A percentile compares a stretch with the other conserved stretches of the same genome.
Evolutionary conservation across 2,113 vertebrate genomes (phyloP).

Genomic region (human): GRCh38 chr11:22469001-22469500

Average conservation of each 20-base stretch:
- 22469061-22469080: background rate
- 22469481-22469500: background rate
- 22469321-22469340: background rate
- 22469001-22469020: background rate
- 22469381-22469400: background rate
- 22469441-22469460: background rate
- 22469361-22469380: background rate
- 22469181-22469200: background rate
- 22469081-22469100: background rate
- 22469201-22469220: background rate
- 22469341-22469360: background rate
- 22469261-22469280: background rate
- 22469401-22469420: background rate
- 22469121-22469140: background rate
- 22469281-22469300: background rate
- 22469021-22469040: background rate
- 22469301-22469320: background rate
- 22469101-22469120: background rate
- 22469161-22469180: background rate
- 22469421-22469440: background rate
- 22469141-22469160: background rate
- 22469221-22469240: background rate
- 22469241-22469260: background rate
- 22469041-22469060: background rate
- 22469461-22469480: background rate